These are phyloP conservation scores for Poeciliopsis paucimaculata DNA, from an alignment of 2,797 vertebrate species.

Conservation along the genomic window DNA sequence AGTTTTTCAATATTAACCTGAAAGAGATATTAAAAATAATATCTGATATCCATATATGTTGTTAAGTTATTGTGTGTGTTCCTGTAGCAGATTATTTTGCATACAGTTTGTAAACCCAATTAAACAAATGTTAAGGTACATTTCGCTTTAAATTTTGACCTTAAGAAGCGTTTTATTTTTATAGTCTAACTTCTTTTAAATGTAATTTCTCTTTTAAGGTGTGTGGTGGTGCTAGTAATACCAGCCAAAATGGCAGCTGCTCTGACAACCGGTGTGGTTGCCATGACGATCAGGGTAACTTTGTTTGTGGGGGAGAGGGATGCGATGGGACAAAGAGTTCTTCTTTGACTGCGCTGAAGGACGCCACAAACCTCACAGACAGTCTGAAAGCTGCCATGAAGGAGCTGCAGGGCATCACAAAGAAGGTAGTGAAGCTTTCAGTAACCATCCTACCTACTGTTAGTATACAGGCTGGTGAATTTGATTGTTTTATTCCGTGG, in stretches of 20 bases:
- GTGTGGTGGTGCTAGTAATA: conserved; percentile 72
- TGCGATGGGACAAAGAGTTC: conserved; percentile 81
- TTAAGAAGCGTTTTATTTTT: neutral
- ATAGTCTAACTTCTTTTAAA: too few relatives aligned
- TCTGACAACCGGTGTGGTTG: conserved; percentile 80
- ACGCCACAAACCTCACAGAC: conserved; percentile 58
- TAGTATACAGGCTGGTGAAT: neutral
- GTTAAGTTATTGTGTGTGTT: neutral
- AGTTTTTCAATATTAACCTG: too few relatives aligned
- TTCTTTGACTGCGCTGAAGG: conserved; percentile 70
- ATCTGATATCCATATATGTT: neutral
- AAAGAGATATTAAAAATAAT: too few relatives aligned
- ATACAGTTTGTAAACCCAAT: neutral
- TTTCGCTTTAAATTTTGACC: neutral
- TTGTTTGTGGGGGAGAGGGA: conserved; percentile 78
- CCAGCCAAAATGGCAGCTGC: conserved; percentile 70
- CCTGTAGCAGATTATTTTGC: neutral
- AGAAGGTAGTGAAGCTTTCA: conserved; percentile 74
- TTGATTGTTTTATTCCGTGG: conserved; percentile 13
- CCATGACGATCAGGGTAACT: conserved; percentile 65
- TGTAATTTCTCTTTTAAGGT: conserved; percentile 65
- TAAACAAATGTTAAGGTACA: neutral
- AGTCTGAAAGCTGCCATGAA: conserved; percentile 71
- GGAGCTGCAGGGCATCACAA: conserved; percentile 76
- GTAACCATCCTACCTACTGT: neutral